Evolutionary conservation across 2,888 invertebrate genomes (phyloP).

Genomic region (Neria commutata): DNA sequence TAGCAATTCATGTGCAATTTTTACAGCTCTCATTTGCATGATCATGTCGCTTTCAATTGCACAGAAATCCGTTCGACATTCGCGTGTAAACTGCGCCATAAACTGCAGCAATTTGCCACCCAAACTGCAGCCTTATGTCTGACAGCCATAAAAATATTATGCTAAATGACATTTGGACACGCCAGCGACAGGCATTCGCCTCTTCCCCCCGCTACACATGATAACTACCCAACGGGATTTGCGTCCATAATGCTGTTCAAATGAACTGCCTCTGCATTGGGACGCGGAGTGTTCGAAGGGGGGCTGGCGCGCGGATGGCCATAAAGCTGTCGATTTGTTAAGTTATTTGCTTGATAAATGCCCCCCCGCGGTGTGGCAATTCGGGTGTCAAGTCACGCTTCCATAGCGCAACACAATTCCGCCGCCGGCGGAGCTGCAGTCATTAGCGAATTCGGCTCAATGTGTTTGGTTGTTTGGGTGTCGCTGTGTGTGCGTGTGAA

Average conservation of each 20-base stretch:
- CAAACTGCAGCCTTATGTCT: neutral
- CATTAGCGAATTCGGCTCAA: too few species aligned
- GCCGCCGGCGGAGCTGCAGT: too few species aligned
- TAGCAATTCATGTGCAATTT: too few species aligned
- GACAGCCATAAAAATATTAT: neutral
- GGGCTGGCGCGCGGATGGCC: constrained; percentile 21
- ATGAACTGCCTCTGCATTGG: neutral
- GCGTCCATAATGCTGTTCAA: neutral
- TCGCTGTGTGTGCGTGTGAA: too few species aligned
- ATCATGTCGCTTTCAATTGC: too few species aligned
- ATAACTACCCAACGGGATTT: neutral
- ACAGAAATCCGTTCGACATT: too few species aligned
- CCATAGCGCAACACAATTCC: neutral
- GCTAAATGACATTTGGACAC: neutral
- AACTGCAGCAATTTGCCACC: neutral
- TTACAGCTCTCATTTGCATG: too few species aligned
- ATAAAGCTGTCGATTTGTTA: constrained; percentile 35
- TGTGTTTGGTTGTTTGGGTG: too few species aligned
- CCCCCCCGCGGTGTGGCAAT: constrained; percentile 30
- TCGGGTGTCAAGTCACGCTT: neutral
- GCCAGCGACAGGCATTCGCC: neutral
- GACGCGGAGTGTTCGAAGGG: neutral
- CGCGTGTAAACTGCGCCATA: too few species aligned
- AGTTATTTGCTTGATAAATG: constrained; percentile 34
- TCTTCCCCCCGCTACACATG: neutral